Conservation (phyloP, 1,140 invertebrate genomes). For the Drosophila trapezifrons region DNA sequence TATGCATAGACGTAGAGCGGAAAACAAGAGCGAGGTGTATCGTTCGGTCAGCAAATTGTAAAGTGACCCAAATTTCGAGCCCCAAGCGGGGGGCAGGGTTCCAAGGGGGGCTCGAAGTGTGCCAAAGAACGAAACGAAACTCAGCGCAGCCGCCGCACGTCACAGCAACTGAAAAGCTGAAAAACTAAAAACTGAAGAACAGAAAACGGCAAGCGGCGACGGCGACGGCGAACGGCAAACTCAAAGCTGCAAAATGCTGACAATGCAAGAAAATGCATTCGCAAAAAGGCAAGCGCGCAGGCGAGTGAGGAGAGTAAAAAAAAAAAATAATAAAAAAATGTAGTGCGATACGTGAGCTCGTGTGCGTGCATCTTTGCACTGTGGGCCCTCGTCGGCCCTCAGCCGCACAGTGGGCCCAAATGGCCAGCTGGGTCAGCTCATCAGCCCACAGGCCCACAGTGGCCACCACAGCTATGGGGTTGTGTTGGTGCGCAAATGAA, state of each 20-base stretch:
- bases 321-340: constrained; percentile 14
- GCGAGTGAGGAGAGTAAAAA: constrained; percentile 28
- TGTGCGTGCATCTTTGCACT: constrained; percentile 51
- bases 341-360: constrained; percentile 53
- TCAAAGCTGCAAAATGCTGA: constrained; percentile 70
- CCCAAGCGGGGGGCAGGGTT: constrained; percentile 24
- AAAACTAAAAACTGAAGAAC: constrained; percentile 10
- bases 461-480: constrained; percentile 3
- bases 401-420: constrained; percentile 8
- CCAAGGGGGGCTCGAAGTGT: constrained; percentile 59
- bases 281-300: constrained; percentile 34
- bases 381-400: constrained; percentile 35
- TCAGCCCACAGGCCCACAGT: constrained; percentile 16
- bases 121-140: constrained; percentile 64
- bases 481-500: constrained; percentile 30
- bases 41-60: constrained; percentile 79
- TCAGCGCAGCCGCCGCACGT: constrained; percentile 60
- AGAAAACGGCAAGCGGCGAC: constrained; percentile 16
- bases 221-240: constrained; percentile 39
- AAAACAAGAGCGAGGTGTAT: constrained; percentile 61
- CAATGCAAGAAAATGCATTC: constrained; percentile 79
- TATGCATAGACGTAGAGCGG: constrained; percentile 50
- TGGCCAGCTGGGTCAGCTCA: constrained; percentile 15
- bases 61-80: constrained; percentile 76
- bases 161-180: constrained; percentile 43